A percentile compares a stretch with the other conserved stretches of the same genome.
These are phyloP conservation scores for Drosophila lini DNA, from an alignment of 1,140 invertebrate genomes.

Conservation along the genomic window DNA sequence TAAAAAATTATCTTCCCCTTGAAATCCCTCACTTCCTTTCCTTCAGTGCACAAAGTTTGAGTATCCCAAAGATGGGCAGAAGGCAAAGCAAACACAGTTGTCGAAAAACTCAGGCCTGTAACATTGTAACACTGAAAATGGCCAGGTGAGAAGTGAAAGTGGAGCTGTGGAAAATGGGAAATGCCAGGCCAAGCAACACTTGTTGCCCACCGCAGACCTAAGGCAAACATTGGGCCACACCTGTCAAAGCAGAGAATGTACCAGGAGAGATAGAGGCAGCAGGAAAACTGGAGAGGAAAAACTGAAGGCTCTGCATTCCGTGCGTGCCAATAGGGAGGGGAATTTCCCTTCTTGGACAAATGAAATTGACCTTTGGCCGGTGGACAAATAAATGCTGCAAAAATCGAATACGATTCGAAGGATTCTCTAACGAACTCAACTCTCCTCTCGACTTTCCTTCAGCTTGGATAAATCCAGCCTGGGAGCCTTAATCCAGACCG, in stretches of 20 bases:
- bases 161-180: slow-evolving; percentile 16
- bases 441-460: slow-evolving; percentile 6
- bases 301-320: slow-evolving; percentile 39
- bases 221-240: slow-evolving; percentile 52
- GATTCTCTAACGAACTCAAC: slow-evolving; percentile 55
- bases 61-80: background rate
- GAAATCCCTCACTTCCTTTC: background rate
- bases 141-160: slow-evolving; percentile 1
- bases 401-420: slow-evolving; percentile 1
- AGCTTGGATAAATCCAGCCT: slow-evolving; percentile 61
- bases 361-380: slow-evolving; percentile 70
- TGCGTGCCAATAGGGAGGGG: slow-evolving; percentile 47
- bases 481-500: slow-evolving; percentile 31
- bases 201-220: slow-evolving; percentile 55
- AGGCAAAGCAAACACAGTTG: slow-evolving; percentile 29
- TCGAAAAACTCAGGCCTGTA: slow-evolving; percentile 13
- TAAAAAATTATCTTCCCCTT: too few species aligned
- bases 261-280: background rate
- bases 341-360: slow-evolving; percentile 23
- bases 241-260: slow-evolving; percentile 16
- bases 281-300: slow-evolving; percentile 10
- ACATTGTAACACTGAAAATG: background rate
- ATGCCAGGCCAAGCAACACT: slow-evolving; percentile 39
- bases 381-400: slow-evolving; percentile 29
- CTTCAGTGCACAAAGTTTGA: background rate